phyloP scores from a whole-genome alignment of 64 coral and sea anemone species.

The Hydrozoanthus tunicans region DNA sequence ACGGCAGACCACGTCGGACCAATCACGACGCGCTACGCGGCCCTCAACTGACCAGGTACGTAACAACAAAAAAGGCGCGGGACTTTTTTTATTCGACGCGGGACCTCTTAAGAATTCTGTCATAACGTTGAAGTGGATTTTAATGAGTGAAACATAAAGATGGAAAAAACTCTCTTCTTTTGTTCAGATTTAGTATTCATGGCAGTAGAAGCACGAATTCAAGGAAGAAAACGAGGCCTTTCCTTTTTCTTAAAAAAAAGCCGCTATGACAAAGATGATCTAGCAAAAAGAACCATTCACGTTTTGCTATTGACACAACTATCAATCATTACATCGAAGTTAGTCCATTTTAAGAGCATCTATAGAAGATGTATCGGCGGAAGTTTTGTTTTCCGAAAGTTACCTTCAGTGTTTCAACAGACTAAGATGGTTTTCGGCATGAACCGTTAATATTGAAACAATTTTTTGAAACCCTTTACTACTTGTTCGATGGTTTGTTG shows the following conservation, averaged over 20 bases:
- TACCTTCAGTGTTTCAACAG: too few relatives aligned
- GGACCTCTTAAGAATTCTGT: too few relatives aligned
- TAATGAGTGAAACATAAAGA: too few relatives aligned
- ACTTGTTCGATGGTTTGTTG: too few relatives aligned
- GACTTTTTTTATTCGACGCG: background rate
- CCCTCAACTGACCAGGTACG: constrained; percentile 17
- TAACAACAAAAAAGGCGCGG: background rate
- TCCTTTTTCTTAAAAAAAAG: background rate
- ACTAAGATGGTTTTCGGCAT: too few relatives aligned
- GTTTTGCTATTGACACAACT: background rate
- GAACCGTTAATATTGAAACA: too few relatives aligned
- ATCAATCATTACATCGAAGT: background rate
- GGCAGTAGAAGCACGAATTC: too few relatives aligned
- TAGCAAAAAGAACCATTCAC: background rate
- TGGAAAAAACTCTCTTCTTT: too few relatives aligned
- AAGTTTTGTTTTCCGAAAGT: too few relatives aligned
- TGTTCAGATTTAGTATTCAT: too few relatives aligned
- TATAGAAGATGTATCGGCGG: background rate
- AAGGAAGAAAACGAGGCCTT: background rate
- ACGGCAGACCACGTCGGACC: constrained; percentile 74
- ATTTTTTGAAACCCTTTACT: too few relatives aligned
- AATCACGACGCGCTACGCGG: constrained; percentile 89
- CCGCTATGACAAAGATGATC: background rate
- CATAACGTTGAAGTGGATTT: too few relatives aligned
- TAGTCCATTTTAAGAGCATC: background rate